These are phyloP conservation scores for Aradophagus sp. DNA, from an alignment of 1,140 invertebrate genomes.

Conservation along the genomic window DNA sequence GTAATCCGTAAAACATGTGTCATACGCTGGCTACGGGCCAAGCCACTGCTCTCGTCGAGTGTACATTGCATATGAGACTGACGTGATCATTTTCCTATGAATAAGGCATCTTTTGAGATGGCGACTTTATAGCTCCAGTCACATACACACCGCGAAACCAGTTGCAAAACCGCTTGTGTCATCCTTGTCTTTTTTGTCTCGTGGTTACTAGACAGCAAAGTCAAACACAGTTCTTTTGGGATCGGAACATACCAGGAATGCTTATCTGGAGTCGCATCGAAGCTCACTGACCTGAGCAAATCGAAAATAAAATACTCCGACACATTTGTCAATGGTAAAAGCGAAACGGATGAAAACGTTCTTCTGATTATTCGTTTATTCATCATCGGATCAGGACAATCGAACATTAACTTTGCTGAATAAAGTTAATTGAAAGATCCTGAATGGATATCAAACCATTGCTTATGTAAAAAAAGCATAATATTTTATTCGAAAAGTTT, in stretches of 20 bases:
- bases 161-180: constrained; percentile 29
- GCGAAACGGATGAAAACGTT: neutral
- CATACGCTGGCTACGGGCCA: constrained; percentile 42
- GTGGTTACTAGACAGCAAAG: constrained; percentile 40
- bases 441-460: too few species aligned
- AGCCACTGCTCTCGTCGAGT: constrained; percentile 47
- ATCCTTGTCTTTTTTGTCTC: constrained; percentile 43
- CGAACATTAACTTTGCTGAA: too few species aligned
- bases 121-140: constrained; percentile 47
- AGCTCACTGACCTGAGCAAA: constrained; percentile 21
- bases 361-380: neutral
- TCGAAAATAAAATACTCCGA: constrained; percentile 18
- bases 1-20: constrained; percentile 42
- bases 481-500: too few species aligned
- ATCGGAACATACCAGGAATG: constrained; percentile 22
- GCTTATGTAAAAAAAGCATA: too few species aligned
- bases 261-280: constrained; percentile 23
- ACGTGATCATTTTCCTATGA: constrained; percentile 54
- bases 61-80: constrained; percentile 45
- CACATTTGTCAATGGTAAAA: constrained; percentile 5
- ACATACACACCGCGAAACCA: constrained; percentile 23
- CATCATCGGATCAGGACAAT: too few species aligned
- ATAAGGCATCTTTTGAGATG: constrained; percentile 50
- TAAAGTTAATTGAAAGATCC: too few species aligned
- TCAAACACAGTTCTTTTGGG: constrained; percentile 43